A percentile compares a stretch with the other conserved stretches of the same genome.
Evolutionary conservation across 2,888 invertebrate genomes (phyloP).

Genomic region (Meteorus cinctellus): DNA sequence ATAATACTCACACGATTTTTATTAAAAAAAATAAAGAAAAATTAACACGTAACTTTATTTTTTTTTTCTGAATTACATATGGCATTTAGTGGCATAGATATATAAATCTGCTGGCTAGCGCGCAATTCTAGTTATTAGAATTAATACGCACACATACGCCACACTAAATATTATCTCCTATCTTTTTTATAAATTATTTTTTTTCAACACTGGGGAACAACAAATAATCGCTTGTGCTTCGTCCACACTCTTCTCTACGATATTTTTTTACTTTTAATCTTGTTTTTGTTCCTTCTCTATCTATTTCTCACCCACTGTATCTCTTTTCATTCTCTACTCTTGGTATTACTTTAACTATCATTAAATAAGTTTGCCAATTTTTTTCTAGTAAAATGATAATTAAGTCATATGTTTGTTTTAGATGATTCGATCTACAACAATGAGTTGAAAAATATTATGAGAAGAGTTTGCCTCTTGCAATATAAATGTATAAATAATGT

Average conservation of each 20-base stretch:
- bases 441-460: conserved; percentile 47
- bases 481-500: conserved; percentile 6
- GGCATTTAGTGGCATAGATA: conserved; percentile 46
- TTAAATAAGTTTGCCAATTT: background rate
- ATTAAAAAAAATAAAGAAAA: background rate
- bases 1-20: conserved; percentile 54
- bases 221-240: conserved; percentile 47
- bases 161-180: conserved; percentile 18
- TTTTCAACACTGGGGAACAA: conserved; percentile 38
- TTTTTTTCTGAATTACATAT: conserved; percentile 35
- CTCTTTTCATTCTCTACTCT: background rate
- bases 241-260: conserved; percentile 52
- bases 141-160: conserved; percentile 15
- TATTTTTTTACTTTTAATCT: conserved; percentile 46
- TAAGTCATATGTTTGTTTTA: background rate
- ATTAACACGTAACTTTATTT: conserved; percentile 1
- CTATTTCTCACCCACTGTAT: background rate
- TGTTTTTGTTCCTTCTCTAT: background rate
- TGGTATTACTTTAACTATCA: background rate
- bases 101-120: conserved; percentile 23
- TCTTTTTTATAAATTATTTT: conserved; percentile 23
- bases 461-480: conserved; percentile 45
- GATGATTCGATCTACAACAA: background rate
- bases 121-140: conserved; percentile 27
- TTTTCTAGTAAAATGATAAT: background rate